Base-by-base conservation (phyloP, 2,797 vertebrate species). In the Pipistrellus kuhlii region DNA sequence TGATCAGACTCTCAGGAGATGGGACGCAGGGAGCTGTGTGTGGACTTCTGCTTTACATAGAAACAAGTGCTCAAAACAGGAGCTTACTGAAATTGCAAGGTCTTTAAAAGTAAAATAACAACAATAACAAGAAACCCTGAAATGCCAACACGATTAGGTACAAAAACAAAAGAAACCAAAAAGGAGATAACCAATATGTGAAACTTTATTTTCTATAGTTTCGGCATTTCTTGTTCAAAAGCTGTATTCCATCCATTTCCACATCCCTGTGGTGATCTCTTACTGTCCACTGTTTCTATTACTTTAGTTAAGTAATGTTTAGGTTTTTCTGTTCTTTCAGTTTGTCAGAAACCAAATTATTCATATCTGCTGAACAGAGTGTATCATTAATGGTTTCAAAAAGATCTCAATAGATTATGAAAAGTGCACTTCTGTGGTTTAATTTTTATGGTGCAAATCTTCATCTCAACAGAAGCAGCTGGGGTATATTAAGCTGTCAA, bases 391-490 rank as follows among this genome's bases (percentile, higher is more conserved):
- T 82, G 55, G 20, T 66, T 94, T 77, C n/a, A 78, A 95, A 95
- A 62, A 92, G 21, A 71, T 53, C 64, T 32, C 25, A 57, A 59
- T 85, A 77, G 72, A 68, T 88, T 77, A 95, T 48, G 44, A 76
- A 93, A 91, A 57, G 9, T 48, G 77, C 23, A 84, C 62, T 77
- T 93, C 87, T 69, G 75, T 35, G 66, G 32, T 62, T 87, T 87
- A 32, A n/a, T 84, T 76, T 92, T 94, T 87, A 87, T 30, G 59
- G 38, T 46, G 48, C n/a, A 68, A 80, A 88, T 66, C n/a, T 96
- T 88, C 20, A 78, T 88, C 94, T 80, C 10, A 57, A 14, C 53
- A 69, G 69, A 86, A 87, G 32, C 44, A 89, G 18, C 1, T 92
- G 44, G 59, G 46, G 46, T 76, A 41, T 15, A 51, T 81, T 85